Percentiles rank a stretch among this genome's conserved stretches.
Conservation (phyloP, 2,888 invertebrate species). For the Amphiduros pacificus region DNA sequence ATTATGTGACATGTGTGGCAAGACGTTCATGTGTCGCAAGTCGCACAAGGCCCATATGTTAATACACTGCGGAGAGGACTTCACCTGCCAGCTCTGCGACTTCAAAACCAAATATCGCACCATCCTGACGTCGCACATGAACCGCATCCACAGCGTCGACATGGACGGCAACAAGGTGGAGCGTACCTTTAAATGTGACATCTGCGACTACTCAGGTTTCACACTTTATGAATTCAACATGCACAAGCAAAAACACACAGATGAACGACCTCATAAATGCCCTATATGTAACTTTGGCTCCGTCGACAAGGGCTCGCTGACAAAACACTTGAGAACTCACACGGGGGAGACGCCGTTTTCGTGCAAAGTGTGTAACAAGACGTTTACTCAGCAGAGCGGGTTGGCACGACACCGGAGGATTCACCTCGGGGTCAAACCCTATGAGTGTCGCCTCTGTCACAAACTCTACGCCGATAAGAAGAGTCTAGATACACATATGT, state of each 20-base stretch:
- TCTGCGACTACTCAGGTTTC: not conserved
- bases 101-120: not conserved
- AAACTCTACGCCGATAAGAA: not conserved
- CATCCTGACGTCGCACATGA: not conserved
- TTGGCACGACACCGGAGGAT: not conserved
- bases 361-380: not conserved
- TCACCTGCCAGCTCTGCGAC: not conserved
- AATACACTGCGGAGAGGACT: not conserved
- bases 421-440: not conserved
- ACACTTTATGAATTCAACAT: not conserved
- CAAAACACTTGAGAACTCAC: not conserved
- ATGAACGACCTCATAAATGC: not conserved
- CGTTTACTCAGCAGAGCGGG: not conserved
- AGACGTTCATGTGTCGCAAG: not conserved
- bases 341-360: not conserved
- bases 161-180: not conserved
- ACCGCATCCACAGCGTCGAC: not conserved
- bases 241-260: not conserved
- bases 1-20: conserved; percentile 1
- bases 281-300: not conserved
- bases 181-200: not conserved
- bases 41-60: not conserved
- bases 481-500: not conserved
- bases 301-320: conserved; percentile 1
- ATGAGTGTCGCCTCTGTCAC: not conserved